Evolutionary conservation across 92 coral and sea anemone species (phyloP), one percentile per base, ranked within the genome.

Genomic region (Porites cylindrica): DNA sequence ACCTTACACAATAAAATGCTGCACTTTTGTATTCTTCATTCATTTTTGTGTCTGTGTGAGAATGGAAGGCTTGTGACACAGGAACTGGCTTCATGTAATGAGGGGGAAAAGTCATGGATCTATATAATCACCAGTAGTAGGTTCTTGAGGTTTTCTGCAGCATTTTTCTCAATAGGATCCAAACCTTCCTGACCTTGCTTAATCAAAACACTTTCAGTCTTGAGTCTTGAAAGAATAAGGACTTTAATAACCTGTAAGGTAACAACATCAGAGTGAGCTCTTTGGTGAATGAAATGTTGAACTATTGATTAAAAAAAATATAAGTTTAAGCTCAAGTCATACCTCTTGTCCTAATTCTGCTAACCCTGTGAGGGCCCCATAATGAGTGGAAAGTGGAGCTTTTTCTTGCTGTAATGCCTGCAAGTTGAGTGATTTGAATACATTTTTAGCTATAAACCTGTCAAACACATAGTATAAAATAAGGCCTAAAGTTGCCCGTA

Each of bases 291-390:
- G 4, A 38, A 38, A 38, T 38, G 47, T 38, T 38, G 47, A 38
- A 38, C 47, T 19, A 0, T 12, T 51, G 11, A 59, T 18, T 0
- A 47, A 29, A 43, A 60, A 11, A 10, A 14, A 10, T 8, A 17
- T 24, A 24, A 10, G 53, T 3, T 6, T n/a, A 67, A 10, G 11
- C 51, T 70, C 29, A 23, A 14, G n/a, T 18, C 80, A 43, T 72
- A 97, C 99, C 96, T 97, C 99, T 70, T 96, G 95, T 70, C 99
- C 99, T 58, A 97, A 91, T 86, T 97, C 99, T 8, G 98, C 94
- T 3, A 97, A 95, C 59, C 99, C 99, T 62, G 99, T 94, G 56
- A 97, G 86, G 26, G 99, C 99, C 8, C 99, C 99, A 83, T 97
- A 97, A 66, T 97, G 99, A 54, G 98, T 97, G 4, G 99, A 95